phyloP scores from a whole-genome alignment of 2,113 vertebrate genomes.

The Nansenia antarctica region DNA sequence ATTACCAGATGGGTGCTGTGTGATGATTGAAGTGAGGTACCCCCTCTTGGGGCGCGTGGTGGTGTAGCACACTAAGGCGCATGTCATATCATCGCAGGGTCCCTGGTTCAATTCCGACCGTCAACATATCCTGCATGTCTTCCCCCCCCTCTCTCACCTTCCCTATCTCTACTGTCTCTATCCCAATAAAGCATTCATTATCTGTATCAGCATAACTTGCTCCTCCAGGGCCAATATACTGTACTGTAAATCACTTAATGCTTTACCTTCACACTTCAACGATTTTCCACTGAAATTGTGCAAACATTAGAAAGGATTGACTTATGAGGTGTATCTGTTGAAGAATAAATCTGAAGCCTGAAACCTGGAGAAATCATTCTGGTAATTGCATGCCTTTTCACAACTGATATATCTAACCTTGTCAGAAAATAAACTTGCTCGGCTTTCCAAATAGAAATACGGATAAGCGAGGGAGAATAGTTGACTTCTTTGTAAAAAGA shows the following conservation, averaged over 20 bases:
- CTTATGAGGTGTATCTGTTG: constrained; percentile 23
- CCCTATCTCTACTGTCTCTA: too few species aligned
- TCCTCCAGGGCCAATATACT: constrained; percentile 8
- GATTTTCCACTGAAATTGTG: constrained; percentile 33
- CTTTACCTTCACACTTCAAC: constrained; percentile 24
- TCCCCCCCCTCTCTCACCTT: too few species aligned
- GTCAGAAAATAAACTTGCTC: constrained; percentile 31
- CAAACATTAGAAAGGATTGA: constrained; percentile 37
- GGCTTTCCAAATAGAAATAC: constrained; percentile 50
- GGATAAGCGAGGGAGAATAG: constrained; percentile 17
- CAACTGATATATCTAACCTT: constrained; percentile 33
- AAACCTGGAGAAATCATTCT: constrained; percentile 47
- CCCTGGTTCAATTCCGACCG: too few species aligned
- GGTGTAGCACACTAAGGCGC: too few species aligned
- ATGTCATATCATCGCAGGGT: too few species aligned
- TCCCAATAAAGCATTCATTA: too few species aligned
- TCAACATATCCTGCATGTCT: too few species aligned
- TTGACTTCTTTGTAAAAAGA: constrained; percentile 28
- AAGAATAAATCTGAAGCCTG: constrained; percentile 29
- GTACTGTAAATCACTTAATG: not conserved
- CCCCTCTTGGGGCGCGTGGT: too few species aligned
- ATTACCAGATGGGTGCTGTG: too few species aligned
- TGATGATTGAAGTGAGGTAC: too few species aligned
- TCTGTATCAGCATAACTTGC: constrained; percentile 28
- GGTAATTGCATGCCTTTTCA: constrained; percentile 42